Base-by-base conservation (phyloP, 2,113 vertebrate genomes). In the Brienomyrus brachyistius region DNA sequence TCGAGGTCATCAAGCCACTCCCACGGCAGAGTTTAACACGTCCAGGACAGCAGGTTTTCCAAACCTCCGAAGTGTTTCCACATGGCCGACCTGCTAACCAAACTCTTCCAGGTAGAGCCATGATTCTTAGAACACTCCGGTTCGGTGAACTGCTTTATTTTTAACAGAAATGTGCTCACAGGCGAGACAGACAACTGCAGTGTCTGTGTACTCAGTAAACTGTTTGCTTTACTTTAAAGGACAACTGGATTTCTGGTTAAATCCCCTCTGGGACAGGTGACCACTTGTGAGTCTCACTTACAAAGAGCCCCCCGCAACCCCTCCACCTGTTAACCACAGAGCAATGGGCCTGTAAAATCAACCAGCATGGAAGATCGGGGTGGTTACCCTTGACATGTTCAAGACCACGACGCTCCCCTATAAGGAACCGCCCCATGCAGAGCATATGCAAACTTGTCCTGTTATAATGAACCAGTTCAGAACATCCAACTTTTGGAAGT, bases 111-210 rank as follows among this genome's bases (percentile, higher is more conserved):
- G 70, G 91, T 88, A 93, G 7, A 40, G 52, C 40, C 47, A 82
- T 84, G 90, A 91, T 92, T 92, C 92, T 70, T 87, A 74, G 92
- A 92, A 93, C 7, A 23, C 31, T 27, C 43, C 43, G 8, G 59
- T 94, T 94, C 92, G 90, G 89, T 91, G 92, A 93, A 94, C 27
- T 43, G 92, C 91, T 94, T 93, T 93, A 92, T 92, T 83, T 92
- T 93, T 94, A 93, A 93, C 93, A 91, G 91, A 87, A 92, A 91
- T 89, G 93, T 89, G 90, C 90, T 90, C 84, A 59, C 82, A 88
- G 40, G 84, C 90, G 89, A 92, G 87, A 88, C 47, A 88, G 88
- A 54, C 86, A 45, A 52, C 70, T 21, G 43, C 52, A 54, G 90
- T 91, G 50, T 85, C 88, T 92, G 92, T 94, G 90, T 93, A 88